Evolutionary conservation across 2,888 invertebrate species (phyloP).

Genomic region (Synanthedon andrenaeformis): DNA sequence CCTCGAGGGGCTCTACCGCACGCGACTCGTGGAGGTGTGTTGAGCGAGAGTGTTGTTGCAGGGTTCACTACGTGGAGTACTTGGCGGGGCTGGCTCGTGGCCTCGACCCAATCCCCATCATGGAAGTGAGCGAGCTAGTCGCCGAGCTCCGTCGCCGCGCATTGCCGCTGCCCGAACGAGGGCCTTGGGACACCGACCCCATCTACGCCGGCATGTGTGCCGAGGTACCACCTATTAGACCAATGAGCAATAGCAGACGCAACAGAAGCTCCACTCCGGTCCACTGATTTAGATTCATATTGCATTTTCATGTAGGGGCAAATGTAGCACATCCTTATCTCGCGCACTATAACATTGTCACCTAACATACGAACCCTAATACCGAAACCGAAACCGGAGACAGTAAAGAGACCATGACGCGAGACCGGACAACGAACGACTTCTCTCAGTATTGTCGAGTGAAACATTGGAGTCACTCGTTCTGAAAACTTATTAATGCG

Average conservation of each 20-base stretch:
- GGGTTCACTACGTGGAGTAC: conserved; percentile 96
- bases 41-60: conserved; percentile 56
- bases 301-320: no score
- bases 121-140: conserved; percentile 87
- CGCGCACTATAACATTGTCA: no score
- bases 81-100: conserved; percentile 88
- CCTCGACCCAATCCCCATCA: conserved; percentile 90
- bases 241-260: background rate
- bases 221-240: conserved; percentile 72
- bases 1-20: conserved; percentile 74
- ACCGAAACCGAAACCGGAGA: no score
- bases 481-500: no score
- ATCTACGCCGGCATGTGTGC: conserved; percentile 87
- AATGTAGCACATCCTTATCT: no score
- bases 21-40: conserved; percentile 74
- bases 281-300: background rate
- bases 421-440: no score
- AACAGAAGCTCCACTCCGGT: no score
- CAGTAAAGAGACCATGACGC: no score
- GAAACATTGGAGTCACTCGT: no score
- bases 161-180: conserved; percentile 84
- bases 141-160: conserved; percentile 89
- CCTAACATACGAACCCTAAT: no score
- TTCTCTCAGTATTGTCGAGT: no score
- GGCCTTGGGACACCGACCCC: conserved; percentile 85